Percentiles rank a stretch among this genome's conserved stretches.
These are phyloP conservation scores for Drosophila ananassae DNA, from an alignment of 1,140 invertebrate species.

Conservation along the genomic window DNA sequence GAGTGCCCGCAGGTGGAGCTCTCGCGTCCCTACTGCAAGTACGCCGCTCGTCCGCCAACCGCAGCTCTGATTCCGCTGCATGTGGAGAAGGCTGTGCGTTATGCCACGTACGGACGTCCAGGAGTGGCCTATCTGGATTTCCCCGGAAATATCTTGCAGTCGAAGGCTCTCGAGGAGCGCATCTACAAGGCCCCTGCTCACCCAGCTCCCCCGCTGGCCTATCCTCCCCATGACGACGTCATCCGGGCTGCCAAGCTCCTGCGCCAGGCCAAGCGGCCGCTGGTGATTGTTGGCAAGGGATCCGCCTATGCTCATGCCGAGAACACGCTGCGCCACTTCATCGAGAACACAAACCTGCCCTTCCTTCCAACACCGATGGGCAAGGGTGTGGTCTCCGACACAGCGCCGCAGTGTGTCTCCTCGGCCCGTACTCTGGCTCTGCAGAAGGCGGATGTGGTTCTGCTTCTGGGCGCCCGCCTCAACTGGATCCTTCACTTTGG, in stretches of 20 bases:
- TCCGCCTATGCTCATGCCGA: conserved; percentile 94
- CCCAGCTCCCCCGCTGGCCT: conserved; percentile 88
- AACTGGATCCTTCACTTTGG: conserved; percentile 99
- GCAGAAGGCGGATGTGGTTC: conserved; percentile 93
- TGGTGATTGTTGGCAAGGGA: conserved; percentile 97
- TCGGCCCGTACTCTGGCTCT: conserved; percentile 94
- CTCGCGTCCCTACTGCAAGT: conserved; percentile 94
- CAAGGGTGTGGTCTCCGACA: conserved; percentile 96
- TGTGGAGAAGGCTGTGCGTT: conserved; percentile 95
- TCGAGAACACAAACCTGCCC: conserved; percentile 90
- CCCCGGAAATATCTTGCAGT: conserved; percentile 91
- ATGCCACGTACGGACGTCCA: conserved; percentile 93
- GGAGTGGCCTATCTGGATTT: conserved; percentile 95
- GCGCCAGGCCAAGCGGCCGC: conserved; percentile 89
- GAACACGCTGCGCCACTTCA: conserved; percentile 88
- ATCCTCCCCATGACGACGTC: conserved; percentile 88
- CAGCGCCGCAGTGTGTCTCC: conserved; percentile 90
- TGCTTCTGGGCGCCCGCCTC: conserved; percentile 95
- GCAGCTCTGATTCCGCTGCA: conserved; percentile 93
- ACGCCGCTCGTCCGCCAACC: conserved; percentile 93
- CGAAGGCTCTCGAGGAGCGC: conserved; percentile 73
- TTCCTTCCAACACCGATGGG: conserved; percentile 98
- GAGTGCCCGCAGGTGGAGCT: conserved; percentile 96
- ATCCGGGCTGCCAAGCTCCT: conserved; percentile 89
- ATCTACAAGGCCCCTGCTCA: conserved; percentile 81